These are phyloP conservation scores for Drosophila peninsularis DNA, from an alignment of 2,888 invertebrate genomes.

Conservation along the genomic window DNA sequence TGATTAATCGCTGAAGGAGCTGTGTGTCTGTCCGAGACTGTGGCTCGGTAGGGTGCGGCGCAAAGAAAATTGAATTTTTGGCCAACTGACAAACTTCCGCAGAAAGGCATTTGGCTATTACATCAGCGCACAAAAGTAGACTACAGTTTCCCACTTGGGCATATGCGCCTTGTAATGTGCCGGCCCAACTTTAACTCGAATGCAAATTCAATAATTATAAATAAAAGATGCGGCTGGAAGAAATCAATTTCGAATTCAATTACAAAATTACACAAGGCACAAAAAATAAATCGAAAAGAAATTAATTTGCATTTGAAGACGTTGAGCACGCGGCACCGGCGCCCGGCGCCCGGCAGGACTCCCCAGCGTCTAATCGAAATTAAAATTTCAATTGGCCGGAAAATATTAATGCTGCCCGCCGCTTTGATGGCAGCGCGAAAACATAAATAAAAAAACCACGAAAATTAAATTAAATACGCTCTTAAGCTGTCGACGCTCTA, in stretches of 20 bases:
- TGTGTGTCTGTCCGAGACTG: conserved; percentile 4
- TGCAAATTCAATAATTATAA: conserved; percentile 41
- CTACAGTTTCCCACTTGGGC: conserved; percentile 8
- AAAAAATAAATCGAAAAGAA: conserved; percentile 19
- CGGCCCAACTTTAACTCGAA: conserved; percentile 2
- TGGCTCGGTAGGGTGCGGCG: conserved; percentile 53
- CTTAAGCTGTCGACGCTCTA: conserved; percentile 53
- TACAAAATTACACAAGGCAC: conserved; percentile 38
- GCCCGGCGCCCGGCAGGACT: neutral
- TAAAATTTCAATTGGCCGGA: conserved; percentile 46
- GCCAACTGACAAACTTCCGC: conserved; percentile 53
- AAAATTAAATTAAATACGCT: conserved; percentile 67
- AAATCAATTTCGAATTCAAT: conserved; percentile 56
- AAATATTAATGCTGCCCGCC: conserved; percentile 17
- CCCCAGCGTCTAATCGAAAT: conserved; percentile 4
- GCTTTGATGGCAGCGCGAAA: conserved; percentile 46
- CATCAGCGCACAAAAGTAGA: conserved; percentile 69
- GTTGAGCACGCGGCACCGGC: neutral
- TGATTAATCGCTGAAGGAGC: conserved; percentile 65
- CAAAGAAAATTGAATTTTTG: conserved; percentile 31
- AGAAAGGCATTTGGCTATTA: conserved; percentile 55
- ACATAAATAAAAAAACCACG: conserved; percentile 57
- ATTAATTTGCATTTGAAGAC: conserved; percentile 49
- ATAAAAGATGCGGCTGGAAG: conserved; percentile 23
- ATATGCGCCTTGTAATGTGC: conserved; percentile 1